phyloP scores from a whole-genome alignment of 30 jellyfish, hydroid and myxozoan genomes.

The Aurelia sp. region DNA sequence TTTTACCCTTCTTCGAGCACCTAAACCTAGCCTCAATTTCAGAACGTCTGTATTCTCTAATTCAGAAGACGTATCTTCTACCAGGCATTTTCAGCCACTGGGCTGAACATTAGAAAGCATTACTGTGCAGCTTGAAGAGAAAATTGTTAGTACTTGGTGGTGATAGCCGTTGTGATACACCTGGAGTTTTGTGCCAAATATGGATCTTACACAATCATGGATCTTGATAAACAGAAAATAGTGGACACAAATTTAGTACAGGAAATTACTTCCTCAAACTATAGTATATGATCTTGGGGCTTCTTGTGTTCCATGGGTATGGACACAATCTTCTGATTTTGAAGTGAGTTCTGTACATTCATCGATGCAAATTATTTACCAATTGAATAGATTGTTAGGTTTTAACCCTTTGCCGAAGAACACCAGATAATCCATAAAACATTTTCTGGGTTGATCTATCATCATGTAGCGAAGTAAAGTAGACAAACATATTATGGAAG shows the following conservation, averaged over 20 bases:
- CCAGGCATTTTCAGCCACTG: constrained; percentile 10
- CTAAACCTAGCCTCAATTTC: constrained; percentile 8
- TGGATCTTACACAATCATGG: constrained; percentile 27
- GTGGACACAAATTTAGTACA: constrained; percentile 14
- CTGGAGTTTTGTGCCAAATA: constrained; percentile 28
- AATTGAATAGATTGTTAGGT: too few species aligned
- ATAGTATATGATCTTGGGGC: too few species aligned
- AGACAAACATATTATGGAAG: too few species aligned
- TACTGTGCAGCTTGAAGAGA: not conserved
- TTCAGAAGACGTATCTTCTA: constrained; percentile 14
- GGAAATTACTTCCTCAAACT: not conserved
- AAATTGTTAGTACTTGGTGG: constrained; percentile 26
- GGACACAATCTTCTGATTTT: too few species aligned
- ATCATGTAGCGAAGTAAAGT: too few species aligned
- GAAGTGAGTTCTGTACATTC: too few species aligned
- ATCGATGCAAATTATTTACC: too few species aligned
- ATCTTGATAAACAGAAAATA: constrained; percentile 16
- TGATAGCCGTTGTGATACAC: constrained; percentile 28
- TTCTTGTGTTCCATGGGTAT: too few species aligned
- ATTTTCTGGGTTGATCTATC: too few species aligned
- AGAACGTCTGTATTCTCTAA: constrained; percentile 14
- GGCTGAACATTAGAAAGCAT: constrained; percentile 11
- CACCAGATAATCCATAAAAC: too few species aligned
- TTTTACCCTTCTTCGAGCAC: constrained; percentile 15
- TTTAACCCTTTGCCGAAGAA: too few species aligned